Base-by-base conservation (phyloP, 1,140 invertebrate species). In the Orius insidiosus region DNA sequence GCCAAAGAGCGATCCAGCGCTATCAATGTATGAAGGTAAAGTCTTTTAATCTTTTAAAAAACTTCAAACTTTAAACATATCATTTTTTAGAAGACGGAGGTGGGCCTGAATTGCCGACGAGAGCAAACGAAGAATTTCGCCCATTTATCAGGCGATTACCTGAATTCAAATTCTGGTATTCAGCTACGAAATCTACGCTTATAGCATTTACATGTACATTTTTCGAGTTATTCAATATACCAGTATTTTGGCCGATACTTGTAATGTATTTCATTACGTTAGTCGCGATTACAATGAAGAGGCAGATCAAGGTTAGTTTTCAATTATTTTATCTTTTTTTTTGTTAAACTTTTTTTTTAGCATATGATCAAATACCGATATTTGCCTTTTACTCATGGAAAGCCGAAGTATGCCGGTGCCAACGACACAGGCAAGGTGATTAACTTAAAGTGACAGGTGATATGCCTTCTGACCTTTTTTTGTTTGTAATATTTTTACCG, bases 151-250 rank as follows among this genome's bases (percentile, higher is more conserved):
- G 95, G 55, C 74, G 95, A 57, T 68, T 99, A 60, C 94, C 95
- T 24, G 96, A 99, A 71, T 99, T 99, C 62, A 99, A 99, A 68
- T 99, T 99, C 67, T 99, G 96, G 96, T 80, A 96, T 58, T 94
- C 90, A 54, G 84, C 95, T 39, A 82, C 85, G 34, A 97, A 93
- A 62, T 93, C 93, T 40, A 94, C 93, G n/a, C 43, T 89, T 1
- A 72, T 98, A 54, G 89, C 82, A 19, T 73, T 93, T 56, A 68
- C 81, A 52, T 96, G 89, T 65, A 98, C 96, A 43, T 88, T 95
- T 62, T 97, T 99, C 64, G 90, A 98, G 59, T 83, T 84, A 53
- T 94, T 98, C 62, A 96, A 99, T 72, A 83, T 99, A 61, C 96
- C 96, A 59, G 96, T 99, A 55, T 99, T 99, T 65, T 99, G 96